Evolutionary conservation across 2,888 invertebrate genomes (phyloP).

Genomic region (Lottia scabra): DNA sequence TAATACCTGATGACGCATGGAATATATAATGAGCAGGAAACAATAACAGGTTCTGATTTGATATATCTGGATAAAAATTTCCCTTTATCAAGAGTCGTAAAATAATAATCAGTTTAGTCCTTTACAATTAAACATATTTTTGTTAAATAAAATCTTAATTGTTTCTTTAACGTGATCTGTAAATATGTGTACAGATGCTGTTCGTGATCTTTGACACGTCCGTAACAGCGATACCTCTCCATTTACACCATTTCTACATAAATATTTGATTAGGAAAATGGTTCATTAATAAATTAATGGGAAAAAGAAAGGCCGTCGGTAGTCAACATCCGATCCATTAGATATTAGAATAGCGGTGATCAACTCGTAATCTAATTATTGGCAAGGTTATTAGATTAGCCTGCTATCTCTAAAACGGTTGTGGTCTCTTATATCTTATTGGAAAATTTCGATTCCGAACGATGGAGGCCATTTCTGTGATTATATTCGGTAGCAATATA

Average conservation of each 20-base stretch:
- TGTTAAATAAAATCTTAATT: not conserved
- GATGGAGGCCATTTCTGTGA: too few relatives aligned
- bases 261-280: conserved; percentile 53
- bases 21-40: too few relatives aligned
- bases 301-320: conserved; percentile 26
- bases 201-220: not conserved
- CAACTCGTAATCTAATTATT: conserved; percentile 43
- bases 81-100: too few relatives aligned
- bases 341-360: conserved; percentile 32
- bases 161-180: not conserved
- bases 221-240: not conserved
- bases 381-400: conserved; percentile 36
- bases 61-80: too few relatives aligned
- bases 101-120: too few relatives aligned
- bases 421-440: not conserved
- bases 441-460: too few relatives aligned
- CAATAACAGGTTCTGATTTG: too few relatives aligned
- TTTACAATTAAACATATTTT: too few relatives aligned
- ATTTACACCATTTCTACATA: conserved; percentile 28
- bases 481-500: too few relatives aligned
- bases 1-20: too few relatives aligned
- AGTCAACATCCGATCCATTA: conserved; percentile 29
- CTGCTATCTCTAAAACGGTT: not conserved
- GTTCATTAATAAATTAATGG: conserved; percentile 28
- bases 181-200: conserved; percentile 4